Conservation (phyloP, 2,888 invertebrate species). For the Drosophila subsilvestris region DNA sequence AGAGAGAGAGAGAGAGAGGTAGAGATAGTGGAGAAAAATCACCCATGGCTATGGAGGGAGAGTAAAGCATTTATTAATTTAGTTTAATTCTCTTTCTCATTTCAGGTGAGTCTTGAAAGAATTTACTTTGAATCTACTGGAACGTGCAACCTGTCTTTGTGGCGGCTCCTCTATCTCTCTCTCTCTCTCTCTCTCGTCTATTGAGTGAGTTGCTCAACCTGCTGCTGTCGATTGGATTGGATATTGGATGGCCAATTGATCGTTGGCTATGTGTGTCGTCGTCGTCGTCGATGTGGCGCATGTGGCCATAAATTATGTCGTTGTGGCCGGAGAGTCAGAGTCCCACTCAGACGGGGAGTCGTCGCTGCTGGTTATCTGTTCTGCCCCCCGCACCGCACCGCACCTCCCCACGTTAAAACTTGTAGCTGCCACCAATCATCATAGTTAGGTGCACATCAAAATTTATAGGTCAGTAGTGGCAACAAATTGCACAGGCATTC, state of each 20-base stretch:
- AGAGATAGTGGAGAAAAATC: slow-evolving; percentile 18
- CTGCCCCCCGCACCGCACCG: not conserved
- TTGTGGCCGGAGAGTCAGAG: slow-evolving; percentile 37
- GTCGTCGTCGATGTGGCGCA: slow-evolving; percentile 29
- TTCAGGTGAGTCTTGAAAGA: slow-evolving; percentile 57
- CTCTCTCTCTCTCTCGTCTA: not conserved
- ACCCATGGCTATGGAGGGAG: slow-evolving; percentile 35
- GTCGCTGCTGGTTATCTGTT: slow-evolving; percentile 20
- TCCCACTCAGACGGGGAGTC: slow-evolving; percentile 27
- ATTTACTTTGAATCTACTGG: slow-evolving; percentile 28
- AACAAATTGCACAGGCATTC: slow-evolving; percentile 75
- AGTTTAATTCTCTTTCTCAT: slow-evolving; percentile 45
- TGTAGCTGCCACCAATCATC: slow-evolving; percentile 48
- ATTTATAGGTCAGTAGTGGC: slow-evolving; percentile 83
- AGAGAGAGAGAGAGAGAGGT: slow-evolving; percentile 17
- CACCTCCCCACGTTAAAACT: slow-evolving; percentile 5
- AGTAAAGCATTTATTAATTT: slow-evolving; percentile 52
- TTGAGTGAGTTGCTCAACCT: slow-evolving; percentile 67
- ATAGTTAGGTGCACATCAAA: slow-evolving; percentile 68
- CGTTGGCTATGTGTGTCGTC: slow-evolving; percentile 62
- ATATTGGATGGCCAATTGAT: slow-evolving; percentile 55
- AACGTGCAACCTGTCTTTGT: slow-evolving; percentile 54
- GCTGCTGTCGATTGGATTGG: slow-evolving; percentile 51
- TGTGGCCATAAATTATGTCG: slow-evolving; percentile 74
- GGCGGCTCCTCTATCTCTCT: slow-evolving; percentile 62